These are phyloP conservation scores for Bicyclus anynana DNA, from an alignment of 1,140 invertebrate species.

Conservation along the genomic window DNA sequence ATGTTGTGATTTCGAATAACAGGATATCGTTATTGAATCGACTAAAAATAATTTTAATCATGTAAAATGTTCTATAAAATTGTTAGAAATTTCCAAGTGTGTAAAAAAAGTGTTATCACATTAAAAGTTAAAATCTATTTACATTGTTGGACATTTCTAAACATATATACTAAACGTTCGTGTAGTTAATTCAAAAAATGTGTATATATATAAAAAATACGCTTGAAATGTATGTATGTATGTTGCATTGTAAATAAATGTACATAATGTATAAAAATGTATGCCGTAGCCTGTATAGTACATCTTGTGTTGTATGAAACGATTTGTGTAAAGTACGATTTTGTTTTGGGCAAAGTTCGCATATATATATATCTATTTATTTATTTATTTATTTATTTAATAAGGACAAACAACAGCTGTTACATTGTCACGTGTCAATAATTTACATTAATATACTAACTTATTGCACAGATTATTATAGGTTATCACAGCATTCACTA, in stretches of 20 bases:
- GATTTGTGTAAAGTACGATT: neutral
- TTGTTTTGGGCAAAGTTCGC: neutral
- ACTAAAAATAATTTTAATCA: neutral
- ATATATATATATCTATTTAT: too few species aligned
- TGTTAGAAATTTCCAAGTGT: neutral
- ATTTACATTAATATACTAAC: too few species aligned
- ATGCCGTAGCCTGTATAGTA: neutral
- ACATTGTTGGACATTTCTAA: neutral
- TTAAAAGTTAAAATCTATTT: too few species aligned
- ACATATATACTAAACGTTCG: neutral
- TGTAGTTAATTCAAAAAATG: conserved; percentile 23
- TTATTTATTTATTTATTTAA: too few species aligned
- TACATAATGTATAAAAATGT: conserved; percentile 50
- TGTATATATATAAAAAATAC: conserved; percentile 15
- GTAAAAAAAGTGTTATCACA: neutral
- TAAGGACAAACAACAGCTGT: too few species aligned
- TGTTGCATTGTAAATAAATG: conserved; percentile 41
- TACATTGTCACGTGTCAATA: too few species aligned
- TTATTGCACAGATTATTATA: too few species aligned
- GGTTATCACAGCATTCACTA: too few species aligned
- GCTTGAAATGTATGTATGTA: conserved; percentile 50
- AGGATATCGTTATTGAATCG: neutral
- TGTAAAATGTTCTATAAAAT: conserved; percentile 1
- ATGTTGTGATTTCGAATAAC: conserved; percentile 1
- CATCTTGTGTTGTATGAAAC: conserved; percentile 1